Evolutionary conservation across 2,113 vertebrate species (phyloP), one percentile per base, ranked within the genome.

Genomic region (Sporophila hypoxantha): DNA sequence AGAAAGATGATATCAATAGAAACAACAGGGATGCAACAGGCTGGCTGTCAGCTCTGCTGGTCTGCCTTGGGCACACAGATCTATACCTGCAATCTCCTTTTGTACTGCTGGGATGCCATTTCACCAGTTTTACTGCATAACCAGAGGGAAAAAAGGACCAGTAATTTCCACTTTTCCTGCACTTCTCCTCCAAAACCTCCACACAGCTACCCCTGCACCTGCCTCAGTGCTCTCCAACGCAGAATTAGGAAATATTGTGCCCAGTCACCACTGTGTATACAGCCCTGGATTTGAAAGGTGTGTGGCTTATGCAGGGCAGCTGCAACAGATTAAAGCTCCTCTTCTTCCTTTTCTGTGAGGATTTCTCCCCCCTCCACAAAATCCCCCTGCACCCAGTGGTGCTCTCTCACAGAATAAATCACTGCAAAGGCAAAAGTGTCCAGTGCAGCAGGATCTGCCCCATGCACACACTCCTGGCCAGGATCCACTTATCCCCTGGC

Each of bases 351-450:
- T 50, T 75, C 66, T 18, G 53, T 2, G 1, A 82, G 62, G 86
- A 60, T 79, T 76, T 59, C 50, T 65, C 52, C 67, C 56, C 92
- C 42, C 76, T 92, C 68, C 8, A 0, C 82, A 66, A 82, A 90
- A 70, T n/a, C 80, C 73, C 55, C 0, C 0, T 3, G 59, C 44
- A 25, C 49, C 29, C 59, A 55, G 25, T 2, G 0, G 53, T 44
- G 62, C 42, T 80, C 76, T 82, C 2, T 0, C 57, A 49, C 14
- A 2, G 47, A 1, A 41, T 18, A 60, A 78, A 84, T 50, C 82
- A 78, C 2, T 30, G 67, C 55, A 64, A 59, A 46, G 66, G 42
- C 39, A 84, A 57, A 87, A 42, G 17, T 0, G 9, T 6, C 69
- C 56, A 66, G 0, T 20, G 25, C 50, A 44, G 59, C 0, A 2